Percentiles rank a stretch among this genome's conserved stretches.
phyloP scores from a whole-genome alignment of 1,140 invertebrate species.

The Drosophila rhopaloa region DNA sequence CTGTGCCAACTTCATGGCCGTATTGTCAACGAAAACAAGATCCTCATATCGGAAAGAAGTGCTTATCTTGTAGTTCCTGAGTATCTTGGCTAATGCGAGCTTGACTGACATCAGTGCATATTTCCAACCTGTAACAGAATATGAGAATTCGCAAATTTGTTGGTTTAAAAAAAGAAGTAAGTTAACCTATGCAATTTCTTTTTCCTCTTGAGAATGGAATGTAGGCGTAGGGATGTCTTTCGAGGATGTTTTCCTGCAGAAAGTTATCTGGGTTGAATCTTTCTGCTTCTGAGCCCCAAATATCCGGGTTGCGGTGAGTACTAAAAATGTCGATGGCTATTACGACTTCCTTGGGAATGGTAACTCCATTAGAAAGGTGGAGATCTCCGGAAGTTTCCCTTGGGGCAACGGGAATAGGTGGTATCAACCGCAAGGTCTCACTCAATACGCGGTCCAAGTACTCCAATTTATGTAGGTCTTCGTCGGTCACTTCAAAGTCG shows the following conservation, averaged over 20 bases:
- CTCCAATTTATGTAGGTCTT: constrained; percentile 87
- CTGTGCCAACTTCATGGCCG: constrained; percentile 40
- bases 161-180: too few relatives aligned
- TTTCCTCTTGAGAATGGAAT: constrained; percentile 74
- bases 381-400: constrained; percentile 48
- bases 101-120: constrained; percentile 52
- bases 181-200: constrained; percentile 73
- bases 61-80: constrained; percentile 60
- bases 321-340: constrained; percentile 42
- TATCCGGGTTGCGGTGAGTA: constrained; percentile 56
- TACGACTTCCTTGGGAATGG: too few relatives aligned
- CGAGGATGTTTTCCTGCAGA: constrained; percentile 44
- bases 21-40: constrained; percentile 48
- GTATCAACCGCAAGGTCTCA: constrained; percentile 86
- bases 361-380: constrained; percentile 43
- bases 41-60: constrained; percentile 61
- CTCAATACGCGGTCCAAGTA: constrained; percentile 88
- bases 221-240: constrained; percentile 66
- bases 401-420: constrained; percentile 48
- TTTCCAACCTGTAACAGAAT: constrained; percentile 52
- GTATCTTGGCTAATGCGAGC: constrained; percentile 57
- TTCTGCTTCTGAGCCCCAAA: constrained; percentile 67
- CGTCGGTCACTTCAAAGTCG: constrained; percentile 84
- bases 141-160: neutral
- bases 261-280: constrained; percentile 80